Conservation (phyloP, 2,113 vertebrate species). For the Aix galericulata region DNA sequence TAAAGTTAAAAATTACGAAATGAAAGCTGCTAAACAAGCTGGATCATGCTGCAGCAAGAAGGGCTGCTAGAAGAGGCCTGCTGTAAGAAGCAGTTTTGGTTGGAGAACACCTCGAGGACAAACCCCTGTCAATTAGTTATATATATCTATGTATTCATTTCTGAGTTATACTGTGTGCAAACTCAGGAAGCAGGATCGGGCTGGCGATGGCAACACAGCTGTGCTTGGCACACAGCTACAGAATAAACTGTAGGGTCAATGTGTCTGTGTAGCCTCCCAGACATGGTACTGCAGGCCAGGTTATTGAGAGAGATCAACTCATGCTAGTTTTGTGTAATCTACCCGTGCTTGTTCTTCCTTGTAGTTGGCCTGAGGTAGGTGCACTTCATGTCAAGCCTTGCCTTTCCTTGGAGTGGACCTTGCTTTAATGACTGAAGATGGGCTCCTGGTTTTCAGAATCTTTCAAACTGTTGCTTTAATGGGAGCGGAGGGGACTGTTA, state of each 20-base stretch:
- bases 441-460: background rate
- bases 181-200: background rate
- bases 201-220: background rate
- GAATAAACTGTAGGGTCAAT: rapidly evolving
- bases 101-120: background rate
- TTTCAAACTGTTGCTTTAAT: background rate
- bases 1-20: background rate
- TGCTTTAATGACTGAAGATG: background rate
- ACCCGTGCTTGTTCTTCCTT: background rate
- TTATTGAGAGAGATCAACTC: background rate
- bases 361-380: background rate
- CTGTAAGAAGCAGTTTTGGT: background rate
- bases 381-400: background rate
- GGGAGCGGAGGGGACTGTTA: background rate
- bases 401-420: background rate
- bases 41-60: background rate
- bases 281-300: background rate
- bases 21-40: background rate
- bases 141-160: too few species aligned
- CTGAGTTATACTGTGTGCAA: background rate
- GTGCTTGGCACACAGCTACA: background rate
- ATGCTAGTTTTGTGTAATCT: background rate
- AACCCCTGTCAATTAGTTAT: too few species aligned
- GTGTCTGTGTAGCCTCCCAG: background rate
- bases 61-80: background rate